These are phyloP conservation scores for Xerus rutilus DNA, from an alignment of 2,797 vertebrate genomes.

Conservation along the genomic window DNA sequence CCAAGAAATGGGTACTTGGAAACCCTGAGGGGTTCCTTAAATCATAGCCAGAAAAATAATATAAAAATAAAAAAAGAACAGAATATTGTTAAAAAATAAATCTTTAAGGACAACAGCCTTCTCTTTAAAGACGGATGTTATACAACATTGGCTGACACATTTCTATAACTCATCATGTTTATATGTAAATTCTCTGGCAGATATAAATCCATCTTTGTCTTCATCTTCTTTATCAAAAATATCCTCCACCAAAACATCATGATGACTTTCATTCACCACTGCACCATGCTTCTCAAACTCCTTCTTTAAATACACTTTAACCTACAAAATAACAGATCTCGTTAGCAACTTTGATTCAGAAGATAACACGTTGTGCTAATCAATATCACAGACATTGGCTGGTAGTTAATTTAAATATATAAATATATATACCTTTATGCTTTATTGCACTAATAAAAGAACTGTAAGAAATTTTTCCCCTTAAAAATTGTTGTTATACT, in stretches of 20 bases:
- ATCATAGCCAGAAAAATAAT: conserved; percentile 69
- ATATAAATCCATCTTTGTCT: conserved; percentile 97
- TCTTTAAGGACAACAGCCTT: conserved; percentile 13
- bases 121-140: conserved; percentile 22
- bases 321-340: conserved; percentile 87
- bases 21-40: conserved; percentile 66
- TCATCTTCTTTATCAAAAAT: conserved; percentile 98
- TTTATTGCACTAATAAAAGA: conserved; percentile 1
- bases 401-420: background rate
- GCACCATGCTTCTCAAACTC: conserved; percentile 97
- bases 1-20: conserved; percentile 74
- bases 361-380: background rate
- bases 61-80: conserved; percentile 71
- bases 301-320: conserved; percentile 95
- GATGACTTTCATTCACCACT: conserved; percentile 95
- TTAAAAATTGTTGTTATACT: background rate
- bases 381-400: background rate
- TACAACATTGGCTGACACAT: conserved; percentile 15
- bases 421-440: background rate
- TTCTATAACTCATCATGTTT: conserved; percentile 96
- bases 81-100: conserved; percentile 68
- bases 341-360: conserved; percentile 58
- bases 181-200: conserved; percentile 98
- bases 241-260: conserved; percentile 94
- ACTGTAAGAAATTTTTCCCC: background rate